These are phyloP conservation scores for Siniperca undulata DNA, from an alignment of 2,797 vertebrate species.

Conservation along the genomic window DNA sequence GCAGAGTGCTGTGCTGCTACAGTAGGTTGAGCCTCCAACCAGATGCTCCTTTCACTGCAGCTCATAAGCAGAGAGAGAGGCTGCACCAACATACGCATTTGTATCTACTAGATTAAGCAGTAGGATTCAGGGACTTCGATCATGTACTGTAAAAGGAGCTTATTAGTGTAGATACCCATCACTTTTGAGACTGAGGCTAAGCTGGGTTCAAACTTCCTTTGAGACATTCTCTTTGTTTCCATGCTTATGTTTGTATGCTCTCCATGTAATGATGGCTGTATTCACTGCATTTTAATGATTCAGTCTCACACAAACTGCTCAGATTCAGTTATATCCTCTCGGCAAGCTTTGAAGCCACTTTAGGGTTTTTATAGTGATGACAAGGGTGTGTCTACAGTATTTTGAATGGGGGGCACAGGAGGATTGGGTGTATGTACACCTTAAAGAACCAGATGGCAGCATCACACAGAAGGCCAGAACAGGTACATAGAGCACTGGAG, in stretches of 20 bases:
- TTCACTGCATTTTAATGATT: slow-evolving; percentile 43
- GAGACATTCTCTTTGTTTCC: slow-evolving; percentile 23
- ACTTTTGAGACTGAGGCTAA: slow-evolving; percentile 37
- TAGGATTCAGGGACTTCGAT: slow-evolving; percentile 66
- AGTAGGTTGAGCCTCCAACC: slow-evolving; percentile 76
- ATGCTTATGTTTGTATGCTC: slow-evolving; percentile 21
- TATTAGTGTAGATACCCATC: slow-evolving; percentile 63
- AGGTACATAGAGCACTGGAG: slow-evolving; percentile 14
- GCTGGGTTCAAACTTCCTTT: slow-evolving; percentile 43
- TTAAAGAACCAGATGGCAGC: slow-evolving; percentile 49
- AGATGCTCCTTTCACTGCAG: slow-evolving; percentile 85
- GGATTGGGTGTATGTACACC: neutral
- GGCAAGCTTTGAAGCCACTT: slow-evolving; percentile 23
- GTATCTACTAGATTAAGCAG: slow-evolving; percentile 70
- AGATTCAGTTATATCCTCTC: slow-evolving; percentile 28
- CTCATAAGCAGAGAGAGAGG: slow-evolving; percentile 60
- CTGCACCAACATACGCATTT: slow-evolving; percentile 52
- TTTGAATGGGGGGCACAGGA: slow-evolving; percentile 13
- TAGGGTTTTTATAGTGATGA: slow-evolving; percentile 8
- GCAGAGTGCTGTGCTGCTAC: slow-evolving; percentile 71
- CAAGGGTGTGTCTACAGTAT: slow-evolving; percentile 8
- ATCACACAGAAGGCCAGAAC: slow-evolving; percentile 34
- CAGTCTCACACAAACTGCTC: slow-evolving; percentile 29
- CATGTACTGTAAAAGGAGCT: slow-evolving; percentile 57
- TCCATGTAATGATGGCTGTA: slow-evolving; percentile 14